Evolutionary conservation across 2,888 invertebrate genomes (phyloP), one percentile per base, ranked within the genome.

Genomic region (Pandemis cinnamomeana): DNA sequence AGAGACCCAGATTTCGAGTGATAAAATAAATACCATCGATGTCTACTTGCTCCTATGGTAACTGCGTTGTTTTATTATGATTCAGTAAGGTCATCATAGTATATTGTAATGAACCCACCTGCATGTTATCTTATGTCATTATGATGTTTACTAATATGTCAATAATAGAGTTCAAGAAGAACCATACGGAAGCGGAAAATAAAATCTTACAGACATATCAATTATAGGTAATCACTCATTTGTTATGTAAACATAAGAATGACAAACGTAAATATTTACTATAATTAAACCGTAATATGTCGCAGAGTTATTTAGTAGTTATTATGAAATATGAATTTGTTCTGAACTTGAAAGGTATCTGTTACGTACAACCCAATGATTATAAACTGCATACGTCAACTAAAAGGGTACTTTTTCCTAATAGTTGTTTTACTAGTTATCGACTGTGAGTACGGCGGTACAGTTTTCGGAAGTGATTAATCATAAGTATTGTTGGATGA

Each of bases 241-340:
- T 90, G 89, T 91, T 91, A 87, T 90, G 88, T 90, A 91, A 91
- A 91, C 89, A 91, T 78, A 77, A 77, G 80, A 81, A 85, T 80
- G 83, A 80, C 83, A 83, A 88, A 87, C 83, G 83, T 90, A 91
- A 91, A 91, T 89, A 89, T 89, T 90, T 88, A 87, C 85, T 83
- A 78, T 87, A 87, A 86, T 87, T 87, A 87, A 85, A 84, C 80
- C 85, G 83, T 86, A 84, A 83, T 86, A 83, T 85, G 82, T 81
- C 81, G 80, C 71, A 42, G 71, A 73, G 78, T 77, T 81, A 80
- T 64, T 78, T 77, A 80, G 77, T 80, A 42, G 36, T 10, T 67
- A 55, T 7, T 67, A 60, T 55, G 60, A 36, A 67, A 62, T 71
- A 15, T 15, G 62, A 55, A n/a, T 61, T 61, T n/a, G 61, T 42